Evolutionary conservation across 2,797 vertebrate species (phyloP).

Genomic region (Pseudocheirus occidentalis): DNA sequence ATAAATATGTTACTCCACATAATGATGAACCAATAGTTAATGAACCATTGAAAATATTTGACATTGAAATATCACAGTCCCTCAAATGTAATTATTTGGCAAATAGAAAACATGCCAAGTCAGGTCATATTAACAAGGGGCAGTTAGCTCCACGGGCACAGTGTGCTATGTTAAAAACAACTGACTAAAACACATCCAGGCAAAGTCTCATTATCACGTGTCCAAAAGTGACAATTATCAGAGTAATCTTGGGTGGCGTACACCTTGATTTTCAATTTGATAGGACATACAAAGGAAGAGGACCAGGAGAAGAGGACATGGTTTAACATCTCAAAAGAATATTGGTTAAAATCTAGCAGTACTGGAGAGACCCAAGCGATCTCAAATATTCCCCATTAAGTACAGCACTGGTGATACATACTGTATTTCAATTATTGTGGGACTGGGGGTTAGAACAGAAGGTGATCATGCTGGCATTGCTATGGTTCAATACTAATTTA

Average conservation of each 20-base stretch:
- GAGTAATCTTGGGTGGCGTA: background rate
- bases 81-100: background rate
- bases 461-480: background rate
- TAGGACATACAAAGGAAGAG: background rate
- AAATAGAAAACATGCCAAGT: background rate
- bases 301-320: background rate
- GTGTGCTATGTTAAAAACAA: background rate
- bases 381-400: background rate
- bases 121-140: background rate
- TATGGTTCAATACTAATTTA: background rate
- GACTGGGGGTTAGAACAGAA: background rate
- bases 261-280: background rate
- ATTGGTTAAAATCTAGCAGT: background rate
- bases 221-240: background rate
- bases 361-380: background rate
- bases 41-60: background rate
- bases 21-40: background rate
- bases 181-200: background rate
- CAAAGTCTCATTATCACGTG: background rate
- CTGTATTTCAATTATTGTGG: background rate
- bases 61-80: background rate
- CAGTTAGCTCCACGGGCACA: background rate
- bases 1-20: background rate
- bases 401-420: background rate
- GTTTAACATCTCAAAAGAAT: background rate